These are phyloP conservation scores for Galbula dea DNA, from an alignment of 2,113 vertebrate genomes.

Conservation along the genomic window DNA sequence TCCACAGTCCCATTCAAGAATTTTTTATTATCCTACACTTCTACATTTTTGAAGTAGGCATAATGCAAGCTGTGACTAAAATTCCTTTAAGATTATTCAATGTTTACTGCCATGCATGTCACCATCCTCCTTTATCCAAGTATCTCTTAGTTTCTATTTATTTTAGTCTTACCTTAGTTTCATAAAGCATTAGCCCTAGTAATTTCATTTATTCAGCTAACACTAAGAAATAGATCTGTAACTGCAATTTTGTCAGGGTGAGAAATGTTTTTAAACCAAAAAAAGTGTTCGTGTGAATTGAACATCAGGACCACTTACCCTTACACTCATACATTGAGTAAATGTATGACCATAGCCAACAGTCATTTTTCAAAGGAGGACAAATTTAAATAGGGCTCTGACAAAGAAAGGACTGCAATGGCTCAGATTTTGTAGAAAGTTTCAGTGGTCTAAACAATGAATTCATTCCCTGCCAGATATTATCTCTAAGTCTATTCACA, in stretches of 20 bases:
- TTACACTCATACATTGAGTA: neutral
- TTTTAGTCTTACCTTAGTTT: neutral
- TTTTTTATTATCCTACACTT: neutral
- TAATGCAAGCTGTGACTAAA: neutral
- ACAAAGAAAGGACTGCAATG: neutral
- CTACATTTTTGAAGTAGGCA: neutral
- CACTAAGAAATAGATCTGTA: neutral
- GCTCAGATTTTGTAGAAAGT: neutral
- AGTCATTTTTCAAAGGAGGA: neutral
- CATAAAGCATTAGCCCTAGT: neutral
- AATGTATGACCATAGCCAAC: neutral
- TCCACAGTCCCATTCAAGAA: neutral
- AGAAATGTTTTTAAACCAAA: neutral
- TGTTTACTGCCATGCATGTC: neutral
- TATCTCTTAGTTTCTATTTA: neutral
- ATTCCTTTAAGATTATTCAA: neutral
- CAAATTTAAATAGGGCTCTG: neutral
- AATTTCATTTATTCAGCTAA: neutral
- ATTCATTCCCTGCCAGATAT: neutral
- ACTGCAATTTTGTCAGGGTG: neutral
- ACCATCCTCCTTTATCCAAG: neutral
- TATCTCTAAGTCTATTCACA: constrained; percentile 26
- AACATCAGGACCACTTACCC: neutral
- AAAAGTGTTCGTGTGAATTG: neutral
- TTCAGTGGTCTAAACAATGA: neutral